These are phyloP conservation scores for Micropterix aruncella DNA, from an alignment of 2,888 invertebrate species.

Conservation along the genomic window DNA sequence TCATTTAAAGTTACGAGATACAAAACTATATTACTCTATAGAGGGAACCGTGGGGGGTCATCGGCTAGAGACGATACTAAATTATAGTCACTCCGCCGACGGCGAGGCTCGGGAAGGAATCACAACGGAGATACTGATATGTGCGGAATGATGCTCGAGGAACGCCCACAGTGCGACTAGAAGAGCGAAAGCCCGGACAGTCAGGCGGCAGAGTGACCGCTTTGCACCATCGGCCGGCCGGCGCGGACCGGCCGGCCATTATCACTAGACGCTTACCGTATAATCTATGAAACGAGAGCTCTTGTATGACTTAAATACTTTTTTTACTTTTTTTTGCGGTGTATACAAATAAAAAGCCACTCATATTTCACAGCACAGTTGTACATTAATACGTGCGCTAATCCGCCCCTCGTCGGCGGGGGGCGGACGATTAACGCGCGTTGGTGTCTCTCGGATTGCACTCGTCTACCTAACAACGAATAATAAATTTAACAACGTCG, in stretches of 20 bases:
- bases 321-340: slow-evolving; percentile 14
- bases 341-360: slow-evolving; percentile 35
- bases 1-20: slow-evolving; percentile 9
- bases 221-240: slow-evolving; percentile 12
- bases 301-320: slow-evolving; percentile 10
- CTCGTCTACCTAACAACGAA: background rate
- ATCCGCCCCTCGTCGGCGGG: too few relatives aligned
- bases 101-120: background rate
- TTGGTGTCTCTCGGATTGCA: background rate
- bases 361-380: slow-evolving; percentile 42
- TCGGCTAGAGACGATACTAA: background rate
- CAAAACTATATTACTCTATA: slow-evolving; percentile 13
- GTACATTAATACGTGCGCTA: slow-evolving; percentile 25
- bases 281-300: slow-evolving; percentile 11
- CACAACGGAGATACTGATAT: slow-evolving; percentile 1
- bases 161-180: slow-evolving; percentile 3
- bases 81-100: slow-evolving; percentile 9
- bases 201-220: slow-evolving; percentile 11
- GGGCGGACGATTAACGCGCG: background rate
- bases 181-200: background rate
- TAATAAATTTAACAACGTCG: background rate
- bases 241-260: slow-evolving; percentile 4
- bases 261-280: slow-evolving; percentile 5
- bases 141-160: slow-evolving; percentile 1
- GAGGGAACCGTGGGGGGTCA: slow-evolving; percentile 10